Percentiles rank a stretch among this genome's conserved stretches.
Conservation (phyloP, 2,113 vertebrate species). For the Alligator mississippiensis region DNA sequence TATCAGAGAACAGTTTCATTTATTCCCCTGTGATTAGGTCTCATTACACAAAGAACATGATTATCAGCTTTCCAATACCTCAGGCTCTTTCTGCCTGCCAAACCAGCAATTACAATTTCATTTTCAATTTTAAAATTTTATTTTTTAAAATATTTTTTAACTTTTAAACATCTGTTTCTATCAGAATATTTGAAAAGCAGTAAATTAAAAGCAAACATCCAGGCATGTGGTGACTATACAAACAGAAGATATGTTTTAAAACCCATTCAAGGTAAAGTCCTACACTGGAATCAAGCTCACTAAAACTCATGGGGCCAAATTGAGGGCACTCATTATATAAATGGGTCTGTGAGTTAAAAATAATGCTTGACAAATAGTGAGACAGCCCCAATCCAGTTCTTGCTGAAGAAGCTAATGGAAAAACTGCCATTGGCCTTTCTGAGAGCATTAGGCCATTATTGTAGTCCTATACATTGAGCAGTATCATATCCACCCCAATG, state of each 20-base stretch:
- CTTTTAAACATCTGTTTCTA: conserved; percentile 42
- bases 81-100: background rate
- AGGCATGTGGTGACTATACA: background rate
- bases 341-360: background rate
- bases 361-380: background rate
- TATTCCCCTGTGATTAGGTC: background rate
- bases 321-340: background rate
- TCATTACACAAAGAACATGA: rapidly evolving
- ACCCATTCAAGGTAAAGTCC: background rate
- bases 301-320: background rate
- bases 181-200: conserved; percentile 15
- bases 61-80: background rate
- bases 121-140: background rate
- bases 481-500: background rate
- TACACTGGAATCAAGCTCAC: background rate
- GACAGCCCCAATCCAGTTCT: background rate
- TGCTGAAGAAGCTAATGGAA: background rate
- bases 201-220: background rate
- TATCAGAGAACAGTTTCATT: background rate
- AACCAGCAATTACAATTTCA: background rate
- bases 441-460: background rate
- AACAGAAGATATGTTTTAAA: background rate
- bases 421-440: background rate
- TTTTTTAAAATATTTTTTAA: conserved; percentile 47
- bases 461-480: background rate